Evolutionary conservation across 2,888 invertebrate genomes (phyloP).

Genomic region (Diadromus collaris): DNA sequence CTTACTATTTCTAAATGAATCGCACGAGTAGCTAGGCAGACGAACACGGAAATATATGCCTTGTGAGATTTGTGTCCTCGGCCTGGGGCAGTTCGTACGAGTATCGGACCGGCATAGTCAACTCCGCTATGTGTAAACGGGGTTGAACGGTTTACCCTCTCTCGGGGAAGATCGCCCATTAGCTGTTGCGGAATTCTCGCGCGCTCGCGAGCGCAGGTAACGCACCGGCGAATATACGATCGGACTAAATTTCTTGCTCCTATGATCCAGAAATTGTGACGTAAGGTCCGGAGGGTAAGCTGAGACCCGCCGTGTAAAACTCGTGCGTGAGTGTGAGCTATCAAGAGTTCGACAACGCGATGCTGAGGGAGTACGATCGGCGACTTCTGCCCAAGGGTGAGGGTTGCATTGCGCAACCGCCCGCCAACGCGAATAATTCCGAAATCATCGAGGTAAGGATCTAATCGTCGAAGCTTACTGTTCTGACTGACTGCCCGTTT

Average conservation of each 20-base stretch:
- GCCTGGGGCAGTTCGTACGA: conserved; percentile 31
- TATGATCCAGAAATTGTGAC: conserved; percentile 69
- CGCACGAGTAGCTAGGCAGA: too few species aligned
- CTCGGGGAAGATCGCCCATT: conserved; percentile 72
- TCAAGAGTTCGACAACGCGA: conserved; percentile 30
- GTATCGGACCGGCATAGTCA: conserved; percentile 73
- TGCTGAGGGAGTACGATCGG: conserved; percentile 49
- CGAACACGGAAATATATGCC: conserved; percentile 63
- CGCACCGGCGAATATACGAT: conserved; percentile 65
- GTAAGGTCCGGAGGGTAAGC: conserved; percentile 52
- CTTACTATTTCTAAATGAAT: conserved; percentile 63
- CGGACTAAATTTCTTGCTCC: conserved; percentile 62
- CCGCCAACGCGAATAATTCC: conserved; percentile 51
- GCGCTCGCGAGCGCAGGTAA: conserved; percentile 65
- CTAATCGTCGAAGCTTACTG: neutral
- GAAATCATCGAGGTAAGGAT: conserved; percentile 36
- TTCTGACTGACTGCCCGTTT: neutral
- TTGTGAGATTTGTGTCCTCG: conserved; percentile 57
- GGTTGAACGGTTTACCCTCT: conserved; percentile 63
- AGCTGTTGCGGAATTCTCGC: conserved; percentile 61
- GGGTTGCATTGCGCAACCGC: conserved; percentile 28
- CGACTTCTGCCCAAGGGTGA: conserved; percentile 34
- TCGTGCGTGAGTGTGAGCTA: conserved; percentile 54
- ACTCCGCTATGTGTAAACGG: conserved; percentile 71
- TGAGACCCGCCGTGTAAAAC: conserved; percentile 63